Base-by-base conservation (phyloP, 2,797 vertebrate genomes). In the Lateolabrax maculatus region DNA sequence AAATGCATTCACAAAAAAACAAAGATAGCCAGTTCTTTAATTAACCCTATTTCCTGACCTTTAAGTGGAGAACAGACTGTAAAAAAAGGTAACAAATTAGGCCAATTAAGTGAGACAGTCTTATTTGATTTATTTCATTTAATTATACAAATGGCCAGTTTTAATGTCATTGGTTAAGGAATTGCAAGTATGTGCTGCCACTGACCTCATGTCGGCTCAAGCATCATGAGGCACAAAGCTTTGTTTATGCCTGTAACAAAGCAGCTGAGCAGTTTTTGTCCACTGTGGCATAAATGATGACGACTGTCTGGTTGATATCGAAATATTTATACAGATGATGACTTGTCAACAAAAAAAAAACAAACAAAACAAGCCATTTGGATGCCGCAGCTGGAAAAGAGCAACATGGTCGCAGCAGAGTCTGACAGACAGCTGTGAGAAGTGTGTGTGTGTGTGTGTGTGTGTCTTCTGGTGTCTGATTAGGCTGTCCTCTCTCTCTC, bases 351-450 rank as follows among this genome's bases (percentile, higher is more conserved):
- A 15, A 2, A 27, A 31, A 62, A 34, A n/a, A n/a, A n/a, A n/a
- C n/a, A n/a, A 75, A 34, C 60, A 71, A 65, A 85, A 80, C 52
- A 79, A 71, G 74, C 48, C 37, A 52, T 80, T 76, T 58, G 64
- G 68, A 74, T 77, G 58, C 39, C 70, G 69, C 75, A 81, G 75
- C 82, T 77, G 83, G 71, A 51, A 84, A 75, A 70, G 52, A 87
- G 71, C 85, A 77, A 58, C 56, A 68, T 70, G 81, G 72, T 81
- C 1, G 15, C 68, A 48, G 79, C 46, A 21, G 56, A 12, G 57
- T 75, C 74, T 85, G 82, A 82, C 82, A 89, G 86, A 86, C 86
- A 89, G 84, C 80, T 86, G 84, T 79, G 77, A 71, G 81, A 37
- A 70, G 48, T 41, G 48, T 67, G 65, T 74, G 66, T 31, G 13